Base-by-base conservation (phyloP, 2,797 vertebrate species). In the Acipenser transmontanus region DNA sequence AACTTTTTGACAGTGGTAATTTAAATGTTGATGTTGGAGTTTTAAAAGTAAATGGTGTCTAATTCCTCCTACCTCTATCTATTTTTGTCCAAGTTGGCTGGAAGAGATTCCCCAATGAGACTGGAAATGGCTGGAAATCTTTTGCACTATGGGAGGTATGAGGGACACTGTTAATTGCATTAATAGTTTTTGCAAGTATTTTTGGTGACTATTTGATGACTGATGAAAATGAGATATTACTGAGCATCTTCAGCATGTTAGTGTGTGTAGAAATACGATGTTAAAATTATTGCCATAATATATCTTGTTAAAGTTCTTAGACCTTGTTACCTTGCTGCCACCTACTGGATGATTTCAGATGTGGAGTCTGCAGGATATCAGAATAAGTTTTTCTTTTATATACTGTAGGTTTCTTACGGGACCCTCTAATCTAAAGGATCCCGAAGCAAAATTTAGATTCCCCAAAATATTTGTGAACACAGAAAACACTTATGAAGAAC, bases 131-230 rank as follows among this genome's bases (percentile, higher is more conserved):
- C 95, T 49, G 95, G 95, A 76, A 98, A 97, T 81, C 91, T 98
- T 66, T 91, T 99, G 69, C 97, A 99, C 82, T 99, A 99, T 13
- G 97, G 97, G 76, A 97, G 97, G 97, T 97, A 87, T n/a, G 83
- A 52, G 13, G 49, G 48, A 7, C 34, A 34, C 34, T 34, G 0
- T 34, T 34, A 49, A 7, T 14, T 57, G 54, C 8, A 14, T 57
- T 14, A 57, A 57, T 57, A 57, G 11, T 57, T 57, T 12, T 6
- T 34, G 34, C 3, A 34, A 4, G 4, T 34, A 34, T 34, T 63
- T 34, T 34, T 34, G 34, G 34, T 34, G 34, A 34, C 34, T 34
- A 34, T 34, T 34, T 34, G 34, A 34, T 1, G 34, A 34, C 34
- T 34, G 0, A 34, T 34, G 34, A 34, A 34, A 34, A 34, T 34